Evolutionary conservation across 2,113 vertebrate species (phyloP).

Genomic region (Phaethon lepturus): DNA sequence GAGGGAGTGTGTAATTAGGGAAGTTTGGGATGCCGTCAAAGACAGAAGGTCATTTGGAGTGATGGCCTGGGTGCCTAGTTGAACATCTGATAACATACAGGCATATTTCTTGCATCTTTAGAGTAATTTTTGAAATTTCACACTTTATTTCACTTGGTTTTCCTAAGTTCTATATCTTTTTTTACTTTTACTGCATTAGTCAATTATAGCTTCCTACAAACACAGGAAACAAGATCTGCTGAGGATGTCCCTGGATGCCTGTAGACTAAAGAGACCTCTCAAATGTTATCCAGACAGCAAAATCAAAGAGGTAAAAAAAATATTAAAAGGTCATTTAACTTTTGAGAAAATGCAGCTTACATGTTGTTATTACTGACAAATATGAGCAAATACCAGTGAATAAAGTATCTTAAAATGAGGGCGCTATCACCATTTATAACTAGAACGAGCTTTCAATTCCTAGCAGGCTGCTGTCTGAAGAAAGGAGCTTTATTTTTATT

Average conservation of each 20-base stretch:
- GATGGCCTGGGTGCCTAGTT: neutral
- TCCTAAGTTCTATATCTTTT: neutral
- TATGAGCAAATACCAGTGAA: neutral
- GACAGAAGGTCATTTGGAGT: conserved; percentile 29
- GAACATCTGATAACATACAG: conserved; percentile 13
- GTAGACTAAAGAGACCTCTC: neutral
- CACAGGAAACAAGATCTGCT: neutral
- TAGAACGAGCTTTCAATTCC: neutral
- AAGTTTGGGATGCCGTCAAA: conserved; percentile 36
- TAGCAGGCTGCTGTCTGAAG: neutral
- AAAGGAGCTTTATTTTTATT: neutral
- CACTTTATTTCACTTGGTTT: neutral
- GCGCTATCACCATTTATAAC: neutral
- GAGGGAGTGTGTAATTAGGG: conserved; percentile 35
- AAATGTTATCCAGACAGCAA: neutral
- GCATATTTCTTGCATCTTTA: neutral
- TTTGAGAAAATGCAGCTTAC: neutral
- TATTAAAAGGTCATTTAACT: neutral
- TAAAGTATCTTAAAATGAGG: neutral
- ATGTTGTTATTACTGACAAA: neutral
- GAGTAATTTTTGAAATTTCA: neutral
- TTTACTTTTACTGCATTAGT: neutral
- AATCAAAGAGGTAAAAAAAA: neutral
- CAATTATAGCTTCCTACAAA: neutral
- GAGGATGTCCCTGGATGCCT: neutral